These are phyloP conservation scores for Flabesymbios commensalis DNA, from an alignment of 2,888 invertebrate genomes.

Conservation along the genomic window DNA sequence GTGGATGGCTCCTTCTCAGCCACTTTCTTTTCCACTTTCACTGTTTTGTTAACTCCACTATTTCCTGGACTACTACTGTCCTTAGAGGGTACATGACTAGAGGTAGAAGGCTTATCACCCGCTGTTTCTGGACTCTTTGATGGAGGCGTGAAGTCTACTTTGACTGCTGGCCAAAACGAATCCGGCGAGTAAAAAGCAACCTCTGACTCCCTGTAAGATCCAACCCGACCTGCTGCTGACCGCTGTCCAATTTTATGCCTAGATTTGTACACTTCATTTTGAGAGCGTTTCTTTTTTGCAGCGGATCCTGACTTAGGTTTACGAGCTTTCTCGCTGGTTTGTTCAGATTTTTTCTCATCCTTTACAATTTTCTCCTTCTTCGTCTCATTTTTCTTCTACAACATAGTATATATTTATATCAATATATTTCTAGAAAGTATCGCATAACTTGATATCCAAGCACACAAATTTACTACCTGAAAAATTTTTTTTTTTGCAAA, in stretches of 20 bases:
- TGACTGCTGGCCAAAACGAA: slow-evolving; percentile 9
- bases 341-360: too few relatives aligned
- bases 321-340: too few relatives aligned
- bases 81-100: background rate
- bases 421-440: too few relatives aligned
- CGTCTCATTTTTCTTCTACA: too few relatives aligned
- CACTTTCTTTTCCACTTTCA: slow-evolving; percentile 2
- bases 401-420: too few relatives aligned
- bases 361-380: too few relatives aligned
- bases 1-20: background rate
- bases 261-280: slow-evolving; percentile 40
- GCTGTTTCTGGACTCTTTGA: background rate
- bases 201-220: slow-evolving; percentile 49
- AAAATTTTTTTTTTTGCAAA: too few relatives aligned
- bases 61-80: background rate
- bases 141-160: background rate
- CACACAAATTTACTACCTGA: too few relatives aligned
- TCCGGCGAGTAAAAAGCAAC: slow-evolving; percentile 30
- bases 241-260: slow-evolving; percentile 50
- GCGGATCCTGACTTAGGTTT: too few relatives aligned
- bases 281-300: background rate
- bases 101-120: background rate
- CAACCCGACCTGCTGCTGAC: slow-evolving; percentile 42
- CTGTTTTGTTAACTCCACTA: background rate
- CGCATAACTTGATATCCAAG: too few relatives aligned